Evolutionary conservation across 1,140 invertebrate species (phyloP), one percentile per base, ranked within the genome.

Genomic region (Drosophila insularis): DNA sequence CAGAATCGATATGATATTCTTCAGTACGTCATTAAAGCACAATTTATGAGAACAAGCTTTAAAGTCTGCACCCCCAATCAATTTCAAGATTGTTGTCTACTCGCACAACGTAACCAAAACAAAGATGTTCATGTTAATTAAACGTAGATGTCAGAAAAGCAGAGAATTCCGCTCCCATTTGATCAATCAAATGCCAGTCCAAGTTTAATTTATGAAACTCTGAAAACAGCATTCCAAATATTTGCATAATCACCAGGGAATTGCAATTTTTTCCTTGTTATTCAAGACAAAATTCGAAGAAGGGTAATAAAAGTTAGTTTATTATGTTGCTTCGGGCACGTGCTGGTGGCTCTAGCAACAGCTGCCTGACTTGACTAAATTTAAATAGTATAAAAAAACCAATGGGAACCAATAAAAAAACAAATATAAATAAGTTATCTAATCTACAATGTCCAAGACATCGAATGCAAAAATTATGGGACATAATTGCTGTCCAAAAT

Each of bases 231-330:
- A 40, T 37, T 74, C 56, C 54, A 39, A 74, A 67, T 43, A 39
- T 74, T 73, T 74, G 70, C 55, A 32, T 5, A 56, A 13, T 37
- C 58, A 27, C 11, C 58, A 21, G 19, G 17, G 35, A 40, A 71
- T 67, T 55, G 46, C 71, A 72, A 43, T 73, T 74, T 37, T 65
- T 74, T 66, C 35, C 14, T 7, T 43, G 13, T 1, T 43, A 14
- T 43, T 43, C 14, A 10, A 11, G 32, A 11, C 32, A 1, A 35
- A 35, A 37, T 13, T 13, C 35, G 27, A 5, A 27, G 5, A 27
- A 27, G 1, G 27, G 27, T 6, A 37, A 37, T 13, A 19, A 46
- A 17, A 46, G 27, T 27, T 27, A 1, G 27, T 5, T 6, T 27
- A 5, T 27, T 27, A 0, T 46, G 19, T 19, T 46, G 14, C 43